Conservation (phyloP, 2,797 vertebrate species). For the Crenichthys baileyi region DNA sequence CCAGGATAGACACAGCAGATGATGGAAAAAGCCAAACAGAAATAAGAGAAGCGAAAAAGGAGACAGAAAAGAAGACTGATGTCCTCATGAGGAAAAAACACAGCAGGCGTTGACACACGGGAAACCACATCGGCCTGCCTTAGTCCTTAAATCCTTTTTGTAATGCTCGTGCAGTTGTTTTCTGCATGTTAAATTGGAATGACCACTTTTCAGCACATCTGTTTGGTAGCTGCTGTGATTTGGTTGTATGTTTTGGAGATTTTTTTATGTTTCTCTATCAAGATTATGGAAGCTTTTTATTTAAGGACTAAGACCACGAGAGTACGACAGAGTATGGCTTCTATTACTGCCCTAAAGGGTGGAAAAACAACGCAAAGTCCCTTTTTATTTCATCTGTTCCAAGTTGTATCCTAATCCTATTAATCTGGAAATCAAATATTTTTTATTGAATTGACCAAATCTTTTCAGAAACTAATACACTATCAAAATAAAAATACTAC, state of each 20-base stretch:
- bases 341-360: neutral
- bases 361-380: neutral
- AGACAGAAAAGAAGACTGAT: conserved; percentile 59
- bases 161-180: neutral
- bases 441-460: neutral
- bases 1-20: conserved; percentile 79
- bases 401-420: neutral
- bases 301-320: conserved; percentile 32
- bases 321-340: conserved; percentile 20
- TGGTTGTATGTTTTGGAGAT: neutral
- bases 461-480: neutral
- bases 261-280: neutral
- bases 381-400: too few species aligned
- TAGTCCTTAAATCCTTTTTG: conserved; percentile 24
- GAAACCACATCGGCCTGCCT: conserved; percentile 39
- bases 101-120: conserved; percentile 41
- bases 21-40: conserved; percentile 60
- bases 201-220: too few species aligned
- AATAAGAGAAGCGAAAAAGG: conserved; percentile 48
- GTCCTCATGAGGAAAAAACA: conserved; percentile 62
- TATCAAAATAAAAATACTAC: neutral
- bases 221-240: too few species aligned
- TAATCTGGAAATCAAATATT: neutral
- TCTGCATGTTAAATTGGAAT: too few species aligned
- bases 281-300: conserved; percentile 5